Evolutionary conservation across 1,140 invertebrate genomes (phyloP), one percentile per base, ranked within the genome.

Genomic region (Eumaeus atala): DNA sequence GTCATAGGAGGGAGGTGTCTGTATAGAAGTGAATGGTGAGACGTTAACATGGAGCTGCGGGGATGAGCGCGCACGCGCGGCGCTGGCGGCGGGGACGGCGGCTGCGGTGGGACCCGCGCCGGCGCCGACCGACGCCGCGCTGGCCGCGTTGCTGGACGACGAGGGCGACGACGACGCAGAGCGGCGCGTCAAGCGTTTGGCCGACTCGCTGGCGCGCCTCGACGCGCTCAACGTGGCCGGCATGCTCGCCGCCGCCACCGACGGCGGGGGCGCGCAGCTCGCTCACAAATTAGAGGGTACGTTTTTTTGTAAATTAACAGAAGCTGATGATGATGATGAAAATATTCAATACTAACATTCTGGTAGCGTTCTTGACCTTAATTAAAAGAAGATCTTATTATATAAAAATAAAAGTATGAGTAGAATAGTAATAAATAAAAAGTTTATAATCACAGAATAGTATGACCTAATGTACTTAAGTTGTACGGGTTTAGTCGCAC

Each of bases 171-270:
- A 65, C 11, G 79, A 80, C 54, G 75, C 79, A 12, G 78, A 82
- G 71, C 61, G 63, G 17, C 72, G 78, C 54, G 80, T 75, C 55
- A 70, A 70, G 34, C 66, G 68, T 0, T 67, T 84, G 1, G 77
- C 56, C 12, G 71, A 71, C 42, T 66, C 71, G n/a, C 59, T 79
- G 17, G 76, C 77, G 34, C 64, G 66, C 2, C 77, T 83, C 16
- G 81, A 84, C 56, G 77, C 77, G 17, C 70, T 78, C 57, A 84
- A 84, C 61, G 81, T 84, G 40, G 74, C 58, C 40, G 81, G 77
- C 57, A 83, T 84, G 78, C 67, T 83, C 33, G 79, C 81, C 14
- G 79, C 78, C 12, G 81, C 78, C 57, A 78, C 76, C 7, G 74
- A 78, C 56, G 72, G 74, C 38, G 79, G 75, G 10, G 77, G 76